phyloP scores from a whole-genome alignment of 2,888 invertebrate genomes.

The Blera fallax region DNA sequence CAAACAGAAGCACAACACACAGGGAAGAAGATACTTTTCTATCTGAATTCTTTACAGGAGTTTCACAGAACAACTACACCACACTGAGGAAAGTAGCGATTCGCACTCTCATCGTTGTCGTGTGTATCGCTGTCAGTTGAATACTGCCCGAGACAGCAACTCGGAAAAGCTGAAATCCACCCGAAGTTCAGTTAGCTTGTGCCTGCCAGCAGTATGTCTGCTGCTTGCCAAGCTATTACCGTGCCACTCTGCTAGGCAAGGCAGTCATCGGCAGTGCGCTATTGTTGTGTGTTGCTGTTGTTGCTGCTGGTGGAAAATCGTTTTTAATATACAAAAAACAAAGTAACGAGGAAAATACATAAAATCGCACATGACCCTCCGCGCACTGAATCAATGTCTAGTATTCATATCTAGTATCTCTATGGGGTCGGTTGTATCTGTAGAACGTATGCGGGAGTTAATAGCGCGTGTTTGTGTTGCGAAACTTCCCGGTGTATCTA shows the following conservation, averaged over 20 bases:
- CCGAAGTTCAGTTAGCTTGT: conserved; percentile 68
- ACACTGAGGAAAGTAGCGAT: conserved; percentile 66
- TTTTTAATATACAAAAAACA: conserved; percentile 35
- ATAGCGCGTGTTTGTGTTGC: conserved; percentile 37
- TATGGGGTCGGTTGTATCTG: conserved; percentile 28
- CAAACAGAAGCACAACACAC: conserved; percentile 66
- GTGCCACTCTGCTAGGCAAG: conserved; percentile 48
- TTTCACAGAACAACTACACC: conserved; percentile 58
- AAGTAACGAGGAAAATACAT: conserved; percentile 37
- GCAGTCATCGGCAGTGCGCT: conserved; percentile 38
- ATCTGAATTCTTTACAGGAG: conserved; percentile 34
- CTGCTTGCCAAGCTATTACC: conserved; percentile 61
- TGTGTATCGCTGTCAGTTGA: conserved; percentile 72
- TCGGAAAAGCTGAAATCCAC: conserved; percentile 72
- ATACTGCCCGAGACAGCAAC: conserved; percentile 65
- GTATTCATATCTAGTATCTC: conserved; percentile 38
- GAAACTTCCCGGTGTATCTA: conserved; percentile 35
- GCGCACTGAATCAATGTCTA: conserved; percentile 48
- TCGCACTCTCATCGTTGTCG: conserved; percentile 72
- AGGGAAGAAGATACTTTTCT: conserved; percentile 51
- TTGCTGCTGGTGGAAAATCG: conserved; percentile 45
- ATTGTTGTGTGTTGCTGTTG: conserved; percentile 39
- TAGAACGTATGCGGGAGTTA: conserved; percentile 31
- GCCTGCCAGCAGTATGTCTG: conserved; percentile 55
- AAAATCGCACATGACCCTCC: conserved; percentile 51